Base-by-base conservation (phyloP, 2,888 invertebrate species). In the Drosophila mimica region DNA sequence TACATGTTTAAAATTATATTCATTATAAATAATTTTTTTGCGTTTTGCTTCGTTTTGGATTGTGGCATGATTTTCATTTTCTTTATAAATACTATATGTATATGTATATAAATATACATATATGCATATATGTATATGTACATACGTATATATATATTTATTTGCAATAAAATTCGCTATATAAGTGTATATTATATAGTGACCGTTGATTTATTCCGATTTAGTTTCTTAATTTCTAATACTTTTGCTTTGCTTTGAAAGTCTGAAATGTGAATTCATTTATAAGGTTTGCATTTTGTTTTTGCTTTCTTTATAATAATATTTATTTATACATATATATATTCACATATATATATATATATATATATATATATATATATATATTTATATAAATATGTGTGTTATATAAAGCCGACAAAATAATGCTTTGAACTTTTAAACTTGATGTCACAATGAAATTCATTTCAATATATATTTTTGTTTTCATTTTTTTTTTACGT, bases 401-500 rank as follows among this genome's bases (percentile, higher is more conserved):
- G 33, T 70, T 74, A 75, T 82, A 74, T 82, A 83, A 81, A 86
- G 81, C 81, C 79, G 86, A 88, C 86, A 78, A 88, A 85, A 83
- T 81, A 59, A 83, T 88, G 74, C 70, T 83, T 83, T 83, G 85
- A 83, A 83, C 83, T 87, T 79, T 83, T 70, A 70, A 81, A 79
- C 81, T 83, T 83, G 68, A 67, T 74, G 70, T 80, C 72, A 76
- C 76, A 76, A 70, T 70, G 74, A 80, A 76, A 76, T 72, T 62
- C 66, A 58, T 70, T 69, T 67, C 77, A 71, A 63, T 62, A 58
- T 66, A 13, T 63, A 51, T 70, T 67, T 51, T 33, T 48, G 15
- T 54, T 52, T 30, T 59, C n/a, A 17, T 56, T 6, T 56, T 65
- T 67, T 74, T 54, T 64, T 81, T 64, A 72, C 13, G 25, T 53